Percentiles rank a stretch among this genome's conserved stretches.
Evolutionary conservation across 2,888 invertebrate species (phyloP).

Genomic region (Mantis religiosa): DNA sequence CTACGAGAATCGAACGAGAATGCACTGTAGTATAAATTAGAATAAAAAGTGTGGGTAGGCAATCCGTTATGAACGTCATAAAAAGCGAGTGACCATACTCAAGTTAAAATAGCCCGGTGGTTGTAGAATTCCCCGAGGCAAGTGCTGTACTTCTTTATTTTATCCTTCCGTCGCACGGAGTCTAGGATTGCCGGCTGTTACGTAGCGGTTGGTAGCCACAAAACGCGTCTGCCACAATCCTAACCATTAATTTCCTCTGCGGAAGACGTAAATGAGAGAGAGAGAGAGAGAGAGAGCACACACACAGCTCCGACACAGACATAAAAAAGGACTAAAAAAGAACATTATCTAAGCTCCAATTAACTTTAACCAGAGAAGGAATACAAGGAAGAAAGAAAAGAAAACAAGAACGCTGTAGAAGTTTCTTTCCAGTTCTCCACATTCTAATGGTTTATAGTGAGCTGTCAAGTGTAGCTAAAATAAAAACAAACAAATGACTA

Average conservation of each 20-base stretch:
- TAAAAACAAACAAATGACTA: conserved; percentile 14
- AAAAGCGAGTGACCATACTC: too few relatives aligned
- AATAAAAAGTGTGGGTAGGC: too few relatives aligned
- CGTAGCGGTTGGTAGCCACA: neutral
- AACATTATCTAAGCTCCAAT: conserved; percentile 10
- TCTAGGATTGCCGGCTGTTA: neutral
- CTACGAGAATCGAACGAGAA: too few relatives aligned
- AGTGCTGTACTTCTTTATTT: neutral
- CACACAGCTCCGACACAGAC: neutral
- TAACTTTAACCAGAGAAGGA: conserved; percentile 5
- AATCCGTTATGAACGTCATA: too few relatives aligned
- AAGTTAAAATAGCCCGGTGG: too few relatives aligned
- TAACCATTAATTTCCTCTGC: neutral
- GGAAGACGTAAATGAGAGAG: neutral
- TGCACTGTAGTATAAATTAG: too few relatives aligned
- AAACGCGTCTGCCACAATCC: neutral
- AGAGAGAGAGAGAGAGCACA: neutral
- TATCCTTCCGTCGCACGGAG: neutral
- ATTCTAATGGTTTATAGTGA: conserved; percentile 11
- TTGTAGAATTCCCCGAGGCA: neutral
- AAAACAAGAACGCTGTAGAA: neutral
- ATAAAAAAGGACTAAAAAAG: neutral
- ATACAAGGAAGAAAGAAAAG: neutral
- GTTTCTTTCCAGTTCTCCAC: neutral
- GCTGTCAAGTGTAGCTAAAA: conserved; percentile 9